A percentile compares a stretch with the other conserved stretches of the same genome.
Conservation (phyloP, 2,113 vertebrate species). For the Nesogale talazaci region DNA sequence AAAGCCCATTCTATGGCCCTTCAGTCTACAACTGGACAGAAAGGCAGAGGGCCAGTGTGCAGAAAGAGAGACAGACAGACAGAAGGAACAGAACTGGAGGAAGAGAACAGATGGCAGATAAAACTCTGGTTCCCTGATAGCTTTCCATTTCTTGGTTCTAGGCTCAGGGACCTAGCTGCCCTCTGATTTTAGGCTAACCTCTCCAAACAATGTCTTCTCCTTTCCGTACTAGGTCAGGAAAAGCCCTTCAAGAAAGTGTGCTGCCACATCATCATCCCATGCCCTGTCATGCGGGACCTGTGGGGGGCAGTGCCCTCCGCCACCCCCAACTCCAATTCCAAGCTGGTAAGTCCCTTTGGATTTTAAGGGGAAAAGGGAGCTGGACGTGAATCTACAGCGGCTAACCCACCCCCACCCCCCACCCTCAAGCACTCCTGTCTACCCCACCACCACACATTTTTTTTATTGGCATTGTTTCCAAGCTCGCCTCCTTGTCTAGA, state of each 20-base stretch:
- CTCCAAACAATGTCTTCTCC: background rate
- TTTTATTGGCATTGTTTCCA: background rate
- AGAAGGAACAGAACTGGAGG: background rate
- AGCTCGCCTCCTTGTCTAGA: background rate
- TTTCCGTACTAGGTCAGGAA: background rate
- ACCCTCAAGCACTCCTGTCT: accelerated
- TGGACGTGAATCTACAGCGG: background rate
- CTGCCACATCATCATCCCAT: too few relatives aligned
- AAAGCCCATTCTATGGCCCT: background rate
- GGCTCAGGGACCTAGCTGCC: background rate
- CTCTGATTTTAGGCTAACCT: background rate
- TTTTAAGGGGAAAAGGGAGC: background rate
- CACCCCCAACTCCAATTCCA: background rate
- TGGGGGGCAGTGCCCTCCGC: background rate
- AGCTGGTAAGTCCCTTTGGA: background rate
- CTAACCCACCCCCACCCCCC: background rate
- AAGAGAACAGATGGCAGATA: background rate
- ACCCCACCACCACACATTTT: background rate
- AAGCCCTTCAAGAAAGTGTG: background rate
- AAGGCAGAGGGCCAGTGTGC: background rate
- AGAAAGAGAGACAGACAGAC: background rate
- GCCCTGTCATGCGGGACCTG: background rate
- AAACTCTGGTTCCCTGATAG: background rate
- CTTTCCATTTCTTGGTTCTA: background rate
- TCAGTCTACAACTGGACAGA: background rate